Evolutionary conservation across 30 jellyfish, hydroid and myxozoan species (phyloP).

Genomic region (Phacellophora camtschatica): DNA sequence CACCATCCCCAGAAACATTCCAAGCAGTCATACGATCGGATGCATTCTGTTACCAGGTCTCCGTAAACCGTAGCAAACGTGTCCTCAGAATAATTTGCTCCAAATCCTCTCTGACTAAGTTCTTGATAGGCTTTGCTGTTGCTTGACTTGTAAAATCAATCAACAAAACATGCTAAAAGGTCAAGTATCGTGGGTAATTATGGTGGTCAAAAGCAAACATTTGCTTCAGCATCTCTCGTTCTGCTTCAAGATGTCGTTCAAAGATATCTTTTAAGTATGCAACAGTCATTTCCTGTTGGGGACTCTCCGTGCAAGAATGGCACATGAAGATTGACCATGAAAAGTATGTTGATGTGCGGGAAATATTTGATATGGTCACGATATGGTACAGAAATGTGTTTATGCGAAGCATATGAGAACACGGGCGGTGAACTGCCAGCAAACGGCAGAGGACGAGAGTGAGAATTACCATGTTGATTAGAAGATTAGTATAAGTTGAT

Average conservation of each 20-base stretch:
- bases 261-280: neutral
- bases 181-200: too few relatives aligned
- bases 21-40: neutral
- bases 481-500: too few relatives aligned
- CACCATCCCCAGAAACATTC: too few relatives aligned
- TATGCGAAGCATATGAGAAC: too few relatives aligned
- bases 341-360: too few relatives aligned
- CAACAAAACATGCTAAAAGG: neutral
- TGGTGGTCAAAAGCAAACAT: too few relatives aligned
- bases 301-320: neutral
- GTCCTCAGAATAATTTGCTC: neutral
- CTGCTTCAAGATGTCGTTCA: conserved; percentile 15
- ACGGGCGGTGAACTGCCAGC: too few relatives aligned
- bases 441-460: too few relatives aligned
- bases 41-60: neutral
- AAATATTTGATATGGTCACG: too few relatives aligned
- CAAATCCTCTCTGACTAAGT: neutral
- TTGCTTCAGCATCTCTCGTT: neutral
- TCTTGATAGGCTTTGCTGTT: neutral
- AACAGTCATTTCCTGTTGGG: conserved; percentile 1
- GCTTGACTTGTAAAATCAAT: neutral
- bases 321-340: too few relatives aligned
- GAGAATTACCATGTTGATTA: too few relatives aligned
- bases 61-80: neutral
- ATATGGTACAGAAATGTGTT: too few relatives aligned